These are phyloP conservation scores for Platalea minor DNA, from an alignment of 2,797 vertebrate species.

Conservation along the genomic window DNA sequence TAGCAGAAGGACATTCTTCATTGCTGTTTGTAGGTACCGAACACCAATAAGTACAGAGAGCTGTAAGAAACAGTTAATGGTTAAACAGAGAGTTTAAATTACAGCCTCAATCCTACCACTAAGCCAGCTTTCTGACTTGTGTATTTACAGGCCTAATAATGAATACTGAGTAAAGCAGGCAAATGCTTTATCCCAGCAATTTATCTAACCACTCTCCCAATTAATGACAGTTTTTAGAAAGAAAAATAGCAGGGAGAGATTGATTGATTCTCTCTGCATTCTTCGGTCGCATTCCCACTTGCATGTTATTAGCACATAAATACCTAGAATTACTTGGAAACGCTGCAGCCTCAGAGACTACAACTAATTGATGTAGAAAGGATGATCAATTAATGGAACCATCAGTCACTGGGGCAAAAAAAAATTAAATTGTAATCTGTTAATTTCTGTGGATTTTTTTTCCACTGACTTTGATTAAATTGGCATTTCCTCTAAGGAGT, in stretches of 20 bases:
- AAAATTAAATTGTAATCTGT: background rate
- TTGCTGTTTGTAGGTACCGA: conserved; percentile 90
- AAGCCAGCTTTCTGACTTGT: background rate
- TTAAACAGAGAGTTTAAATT: background rate
- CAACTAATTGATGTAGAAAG: background rate
- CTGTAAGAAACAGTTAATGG: conserved; percentile 63
- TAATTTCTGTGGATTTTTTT: background rate
- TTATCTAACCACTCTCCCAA: background rate
- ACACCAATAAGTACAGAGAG: conserved; percentile 88
- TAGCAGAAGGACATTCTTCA: conserved; percentile 84
- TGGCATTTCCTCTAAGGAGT: background rate
- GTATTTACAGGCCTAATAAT: background rate
- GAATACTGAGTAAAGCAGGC: background rate
- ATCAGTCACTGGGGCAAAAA: background rate
- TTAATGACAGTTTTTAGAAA: background rate
- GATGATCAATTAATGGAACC: background rate
- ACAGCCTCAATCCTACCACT: background rate
- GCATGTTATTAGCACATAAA: background rate
- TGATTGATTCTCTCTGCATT: background rate
- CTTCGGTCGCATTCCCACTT: background rate
- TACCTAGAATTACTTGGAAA: background rate
- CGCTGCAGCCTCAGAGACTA: background rate
- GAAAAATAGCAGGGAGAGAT: background rate
- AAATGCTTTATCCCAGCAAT: background rate
- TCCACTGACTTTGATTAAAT: background rate